Base-by-base conservation (phyloP, 2,113 vertebrate species). In the Chlorodrepanis virens region DNA sequence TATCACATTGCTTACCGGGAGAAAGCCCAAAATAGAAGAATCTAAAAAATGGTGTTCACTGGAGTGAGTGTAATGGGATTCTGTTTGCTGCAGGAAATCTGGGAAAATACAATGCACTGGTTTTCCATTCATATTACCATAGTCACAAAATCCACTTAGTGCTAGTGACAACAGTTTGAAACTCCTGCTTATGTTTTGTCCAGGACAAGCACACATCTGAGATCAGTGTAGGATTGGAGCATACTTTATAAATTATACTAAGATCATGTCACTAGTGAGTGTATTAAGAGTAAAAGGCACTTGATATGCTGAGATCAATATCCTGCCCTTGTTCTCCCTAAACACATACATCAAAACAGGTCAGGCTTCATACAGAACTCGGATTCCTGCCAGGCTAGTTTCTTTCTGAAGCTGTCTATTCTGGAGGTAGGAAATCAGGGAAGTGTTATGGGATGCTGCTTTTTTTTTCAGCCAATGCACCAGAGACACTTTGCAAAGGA, bases 281-380 rank as follows among this genome's bases (percentile, higher is more conserved):
- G 3, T 49, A 94, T 96, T 87, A 89, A 69, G 61, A 71, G n/a
- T 65, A 76, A 91, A 72, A 67, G 50, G 45, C 50, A 65, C 45
- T 76, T 87, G 78, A 69, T 95, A 79, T 39, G 50, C 49, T 94
- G 23, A 56, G 82, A 93, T 95, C 78, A 61, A 84, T 94, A 91
- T 24, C 70, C 45, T 45, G 25, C 45, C 61, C 50, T 69, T 87
- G n/a, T 23, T 70, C n/a, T 91, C n/a, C 17, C 57, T 71, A 12
- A 50, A 20, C 57, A 79, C 1, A 4, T 27, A 16, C 56, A 77
- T 70, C 80, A 50, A 28, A 76, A n/a, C 23, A 28, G 19, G 33
- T 71, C 37, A 68, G 53, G 29, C 23, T 45, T 37, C 35, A 20
- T 59, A 47, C 2, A 52, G 31, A 42, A 12, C 27, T 85, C 0